phyloP scores from a whole-genome alignment of 2,113 vertebrate species.

The Corapipo altera region DNA sequence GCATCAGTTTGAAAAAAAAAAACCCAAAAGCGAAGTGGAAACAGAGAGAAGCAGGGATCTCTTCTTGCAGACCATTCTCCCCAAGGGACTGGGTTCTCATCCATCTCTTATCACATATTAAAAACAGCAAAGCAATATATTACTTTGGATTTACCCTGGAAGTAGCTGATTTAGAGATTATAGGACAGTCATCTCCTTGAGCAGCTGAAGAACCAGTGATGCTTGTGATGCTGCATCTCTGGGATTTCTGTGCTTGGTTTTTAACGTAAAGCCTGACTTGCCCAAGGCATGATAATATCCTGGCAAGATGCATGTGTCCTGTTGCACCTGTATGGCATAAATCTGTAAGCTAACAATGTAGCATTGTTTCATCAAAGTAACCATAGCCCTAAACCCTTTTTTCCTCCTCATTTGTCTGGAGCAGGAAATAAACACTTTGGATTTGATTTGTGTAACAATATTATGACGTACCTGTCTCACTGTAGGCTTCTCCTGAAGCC shows the following conservation, averaged over 20 bases:
- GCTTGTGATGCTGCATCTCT: neutral
- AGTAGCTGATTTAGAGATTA: neutral
- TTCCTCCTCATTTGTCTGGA: neutral
- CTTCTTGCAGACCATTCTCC: neutral
- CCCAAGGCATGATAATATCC: neutral
- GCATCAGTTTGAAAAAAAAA: neutral
- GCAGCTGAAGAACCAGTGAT: neutral
- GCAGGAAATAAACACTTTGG: neutral
- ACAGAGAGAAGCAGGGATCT: accelerated
- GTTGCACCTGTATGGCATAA: accelerated
- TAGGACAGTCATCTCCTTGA: neutral
- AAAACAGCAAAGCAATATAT: neutral
- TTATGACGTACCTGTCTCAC: neutral
- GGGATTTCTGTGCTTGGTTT: neutral
- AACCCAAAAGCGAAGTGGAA: neutral
- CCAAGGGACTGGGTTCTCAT: neutral
- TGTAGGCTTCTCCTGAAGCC: neutral
- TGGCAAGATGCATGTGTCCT: accelerated
- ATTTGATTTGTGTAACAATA: neutral
- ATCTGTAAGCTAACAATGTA: neutral
- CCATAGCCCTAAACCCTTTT: neutral
- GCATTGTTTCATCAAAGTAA: neutral
- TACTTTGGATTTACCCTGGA: neutral
- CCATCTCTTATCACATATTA: neutral
- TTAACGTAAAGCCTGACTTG: neutral